These are phyloP conservation scores for Cyprinodon tularosa DNA, from an alignment of 2,113 vertebrate genomes.

Conservation along the genomic window DNA sequence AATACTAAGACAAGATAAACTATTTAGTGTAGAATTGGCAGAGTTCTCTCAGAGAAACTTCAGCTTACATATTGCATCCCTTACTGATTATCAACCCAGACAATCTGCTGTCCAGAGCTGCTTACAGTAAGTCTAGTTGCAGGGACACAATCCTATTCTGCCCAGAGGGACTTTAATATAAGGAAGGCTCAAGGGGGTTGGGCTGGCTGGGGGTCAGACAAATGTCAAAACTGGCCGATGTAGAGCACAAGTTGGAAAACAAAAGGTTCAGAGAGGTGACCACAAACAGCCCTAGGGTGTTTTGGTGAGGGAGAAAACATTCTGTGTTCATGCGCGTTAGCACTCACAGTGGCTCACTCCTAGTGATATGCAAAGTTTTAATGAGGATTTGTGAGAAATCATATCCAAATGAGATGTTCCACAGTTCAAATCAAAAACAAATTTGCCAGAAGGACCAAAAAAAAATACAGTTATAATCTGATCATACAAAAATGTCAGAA, in stretches of 20 bases:
- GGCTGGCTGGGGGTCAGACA: neutral
- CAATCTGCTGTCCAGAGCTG: constrained; percentile 71
- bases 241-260: constrained; percentile 44
- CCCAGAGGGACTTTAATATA: constrained; percentile 48
- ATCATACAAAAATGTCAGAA: too few relatives aligned
- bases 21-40: too few relatives aligned
- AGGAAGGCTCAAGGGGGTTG: constrained; percentile 45
- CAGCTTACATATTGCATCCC: constrained; percentile 32
- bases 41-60: constrained; percentile 15
- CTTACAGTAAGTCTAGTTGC: constrained; percentile 66
- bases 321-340: neutral
- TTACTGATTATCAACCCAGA: constrained; percentile 52
- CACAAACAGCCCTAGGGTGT: constrained; percentile 2
- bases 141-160: constrained; percentile 58
- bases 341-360: neutral
- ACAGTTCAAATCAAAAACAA: too few relatives aligned
- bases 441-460: neutral
- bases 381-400: too few relatives aligned
- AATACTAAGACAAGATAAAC: neutral
- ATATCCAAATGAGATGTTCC: too few relatives aligned
- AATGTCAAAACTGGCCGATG: constrained; percentile 49
- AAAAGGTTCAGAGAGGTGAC: constrained; percentile 31
- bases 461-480: neutral
- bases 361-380: neutral
- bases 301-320: constrained; percentile 4